Evolutionary conservation across 1,140 invertebrate species (phyloP), one percentile per base, ranked within the genome.

Genomic region (Aphis craccivora): DNA sequence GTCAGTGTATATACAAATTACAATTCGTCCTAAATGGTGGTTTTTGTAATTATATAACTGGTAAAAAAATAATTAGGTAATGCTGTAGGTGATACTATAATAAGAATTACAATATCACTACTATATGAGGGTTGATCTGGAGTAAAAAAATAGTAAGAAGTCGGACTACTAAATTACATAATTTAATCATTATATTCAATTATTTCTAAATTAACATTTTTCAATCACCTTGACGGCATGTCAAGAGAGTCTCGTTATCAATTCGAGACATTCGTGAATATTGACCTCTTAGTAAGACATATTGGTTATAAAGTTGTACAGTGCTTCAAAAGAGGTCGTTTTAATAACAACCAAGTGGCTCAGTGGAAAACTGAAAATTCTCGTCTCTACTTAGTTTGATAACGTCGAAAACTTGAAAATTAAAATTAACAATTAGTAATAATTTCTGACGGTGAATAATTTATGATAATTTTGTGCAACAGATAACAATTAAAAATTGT

Each of bases 221-320:
- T 8, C 37, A 43, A 25, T 90, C 40, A 93, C 91, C 45, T 93
- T 86, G 51, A 81, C 91, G 23, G 91, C 91, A n/a, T 86, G 45
- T 45, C 81, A 81, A 1, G 91, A 40, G 35, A 93, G 91, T 55
- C 48, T 53, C 25, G 91, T 93, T 2, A 93, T 53, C 23, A 93
- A 35, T 40, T 86, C 81, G 14, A 93, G 8, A 9, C 91, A 93
- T 23, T 83, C 91, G 48, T 93, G 81, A 25, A 93, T 8, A 53
- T 93, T 84, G 22, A 93, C 35, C 30, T 67, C 35, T 89, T 89
- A 35, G 37, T 2, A 9, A 8, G 87, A 88, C 87, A 88, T 88
- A 1, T 2, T 88, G 23, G 35, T n/a, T n/a, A 76, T n/a, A n/a
- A 76, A 6, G 30, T 76, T 67, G 11, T 0, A 67, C 2, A 30